Evolutionary conservation across 2,888 invertebrate species (phyloP), one percentile per base, ranked within the genome.

Genomic region (Agrotis clavis): DNA sequence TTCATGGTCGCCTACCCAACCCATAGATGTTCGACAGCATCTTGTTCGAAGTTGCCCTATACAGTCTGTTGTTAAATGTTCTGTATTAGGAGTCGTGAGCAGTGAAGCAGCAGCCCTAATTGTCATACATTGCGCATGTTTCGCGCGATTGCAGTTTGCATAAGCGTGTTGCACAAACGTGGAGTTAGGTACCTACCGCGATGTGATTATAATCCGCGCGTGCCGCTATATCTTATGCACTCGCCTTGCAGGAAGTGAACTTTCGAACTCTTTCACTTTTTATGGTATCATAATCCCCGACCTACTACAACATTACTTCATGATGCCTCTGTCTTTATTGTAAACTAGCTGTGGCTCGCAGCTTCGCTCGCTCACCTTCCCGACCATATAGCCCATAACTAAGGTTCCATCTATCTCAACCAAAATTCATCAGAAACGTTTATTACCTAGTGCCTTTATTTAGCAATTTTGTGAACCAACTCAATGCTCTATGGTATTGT

Each of bases 101-200:
- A 67, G 48, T 53, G 54, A 72, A 53, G 57, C 68, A 65, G 67
- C 63, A 77, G 57, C 76, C 73, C 70, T 81, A 80, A 82, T 86
- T 87, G 87, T 89, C 89, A 90, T 89, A 91, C 89, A 88, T 91
- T 91, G 93, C 90, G 90, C 90, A 91, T 92, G 92, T 90, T 90
- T 89, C 90, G 92, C 93, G 91, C 93, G 91, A 93, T 93, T 93
- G 92, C 94, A 92, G 93, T 92, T 94, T 94, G 94, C 95, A 93
- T 94, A 94, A 92, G 91, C 88, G 83, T 85, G 90, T 95, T 95
- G 94, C 95, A 94, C 93, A 94, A 94, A 94, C 94, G 84, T 83
- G 87, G 84, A 86, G 89, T 90, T 92, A 91, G 92, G 91, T 92
- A 90, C 90, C 90, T 92, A 90, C 90, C 90, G 89, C 92, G 88